Evolutionary conservation across 2,113 vertebrate species (phyloP).

Genomic region (Tursiops truncatus): DNA sequence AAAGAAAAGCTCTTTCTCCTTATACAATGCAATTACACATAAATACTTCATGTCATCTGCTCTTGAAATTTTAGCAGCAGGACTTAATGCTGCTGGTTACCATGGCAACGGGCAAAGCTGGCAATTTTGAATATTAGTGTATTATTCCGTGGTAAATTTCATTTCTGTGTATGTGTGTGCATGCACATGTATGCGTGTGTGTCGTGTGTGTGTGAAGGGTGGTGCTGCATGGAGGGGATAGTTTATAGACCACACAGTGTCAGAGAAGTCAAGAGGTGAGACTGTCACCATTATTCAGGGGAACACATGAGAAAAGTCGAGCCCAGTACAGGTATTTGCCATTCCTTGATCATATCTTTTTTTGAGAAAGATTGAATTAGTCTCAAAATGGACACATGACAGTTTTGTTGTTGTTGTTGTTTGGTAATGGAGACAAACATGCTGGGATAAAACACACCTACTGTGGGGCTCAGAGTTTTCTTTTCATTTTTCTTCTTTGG

Average conservation of each 20-base stretch:
- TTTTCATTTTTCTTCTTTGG: not conserved
- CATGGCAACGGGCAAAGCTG: slow-evolving; percentile 67
- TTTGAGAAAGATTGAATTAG: not conserved
- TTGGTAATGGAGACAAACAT: not conserved
- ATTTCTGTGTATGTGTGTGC: not conserved
- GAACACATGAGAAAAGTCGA: not conserved
- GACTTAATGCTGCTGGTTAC: slow-evolving; percentile 58
- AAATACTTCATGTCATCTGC: slow-evolving; percentile 71
- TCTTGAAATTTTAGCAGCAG: slow-evolving; percentile 59
- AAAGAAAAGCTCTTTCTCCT: slow-evolving; percentile 51
- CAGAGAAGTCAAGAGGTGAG: not conserved
- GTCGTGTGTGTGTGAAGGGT: not conserved
- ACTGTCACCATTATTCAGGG: not conserved
- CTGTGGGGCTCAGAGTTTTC: not conserved
- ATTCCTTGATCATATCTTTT: not conserved
- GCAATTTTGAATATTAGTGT: slow-evolving; percentile 55
- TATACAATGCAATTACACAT: slow-evolving; percentile 51
- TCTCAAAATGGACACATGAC: not conserved
- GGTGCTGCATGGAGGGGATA: not conserved
- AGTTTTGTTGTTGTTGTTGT: too few relatives aligned
- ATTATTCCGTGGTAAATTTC: not conserved
- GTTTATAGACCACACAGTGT: not conserved
- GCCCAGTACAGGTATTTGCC: too few relatives aligned
- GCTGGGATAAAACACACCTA: not conserved
- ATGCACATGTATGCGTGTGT: not conserved